Percentiles rank a stretch among this genome's conserved stretches.
Evolutionary conservation across 2,113 vertebrate species (phyloP).

Genomic region (Paralichthys olivaceus): DNA sequence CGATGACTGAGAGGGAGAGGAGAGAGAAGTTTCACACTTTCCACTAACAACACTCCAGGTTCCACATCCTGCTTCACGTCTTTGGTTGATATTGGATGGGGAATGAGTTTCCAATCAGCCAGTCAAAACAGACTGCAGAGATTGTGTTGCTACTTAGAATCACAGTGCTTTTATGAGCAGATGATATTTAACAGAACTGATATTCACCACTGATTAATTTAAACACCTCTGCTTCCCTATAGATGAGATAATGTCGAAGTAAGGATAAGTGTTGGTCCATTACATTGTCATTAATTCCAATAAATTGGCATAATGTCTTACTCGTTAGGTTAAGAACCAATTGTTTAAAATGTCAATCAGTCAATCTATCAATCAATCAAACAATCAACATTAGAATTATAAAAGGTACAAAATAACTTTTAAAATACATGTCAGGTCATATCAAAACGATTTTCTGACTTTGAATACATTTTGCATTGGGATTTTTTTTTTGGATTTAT

Average conservation of each 20-base stretch:
- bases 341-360: not conserved
- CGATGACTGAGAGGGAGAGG: not conserved
- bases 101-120: slow-evolving; percentile 61
- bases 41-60: slow-evolving; percentile 31
- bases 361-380: no score
- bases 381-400: no score
- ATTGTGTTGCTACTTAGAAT: slow-evolving; percentile 34
- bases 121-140: slow-evolving; percentile 34
- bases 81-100: slow-evolving; percentile 45
- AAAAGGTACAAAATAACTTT: not conserved
- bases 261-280: not conserved
- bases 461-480: not conserved
- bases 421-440: not conserved
- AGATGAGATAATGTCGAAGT: not conserved
- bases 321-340: not conserved
- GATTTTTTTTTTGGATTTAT: not conserved
- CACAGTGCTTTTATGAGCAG: slow-evolving; percentile 13
- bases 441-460: not conserved
- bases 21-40: slow-evolving; percentile 51
- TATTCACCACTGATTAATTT: slow-evolving; percentile 1
- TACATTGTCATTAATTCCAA: not conserved
- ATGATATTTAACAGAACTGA: slow-evolving; percentile 4
- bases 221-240: not conserved
- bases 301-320: not conserved
- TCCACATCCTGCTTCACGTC: not conserved